Percentiles rank a stretch among this genome's conserved stretches.
These are phyloP conservation scores for Nephotettix cincticeps DNA, from an alignment of 1,140 invertebrate genomes.

Conservation along the genomic window DNA sequence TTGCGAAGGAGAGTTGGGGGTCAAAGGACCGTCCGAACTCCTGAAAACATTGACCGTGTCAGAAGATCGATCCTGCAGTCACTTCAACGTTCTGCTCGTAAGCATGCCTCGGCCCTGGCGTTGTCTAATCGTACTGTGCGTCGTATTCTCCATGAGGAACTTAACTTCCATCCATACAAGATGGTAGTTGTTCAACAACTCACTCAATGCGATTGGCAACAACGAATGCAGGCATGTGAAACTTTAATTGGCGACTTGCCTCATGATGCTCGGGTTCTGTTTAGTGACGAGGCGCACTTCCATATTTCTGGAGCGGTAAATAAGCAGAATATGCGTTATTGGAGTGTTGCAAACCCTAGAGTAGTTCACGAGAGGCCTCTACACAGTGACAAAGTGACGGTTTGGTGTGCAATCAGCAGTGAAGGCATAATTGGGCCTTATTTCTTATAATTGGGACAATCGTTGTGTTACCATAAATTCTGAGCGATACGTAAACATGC, in stretches of 20 bases:
- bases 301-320: too few species aligned
- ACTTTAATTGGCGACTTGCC: neutral
- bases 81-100: neutral
- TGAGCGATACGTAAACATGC: too few species aligned
- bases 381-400: too few species aligned
- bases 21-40: neutral
- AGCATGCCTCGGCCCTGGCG: neutral
- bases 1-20: neutral
- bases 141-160: too few species aligned
- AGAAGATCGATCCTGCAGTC: neutral
- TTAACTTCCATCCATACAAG: too few species aligned
- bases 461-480: slow-evolving; percentile 28
- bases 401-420: too few species aligned
- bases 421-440: too few species aligned
- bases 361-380: slow-evolving; percentile 9
- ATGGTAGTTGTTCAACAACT: too few species aligned
- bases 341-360: neutral
- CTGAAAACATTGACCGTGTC: neutral
- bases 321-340: slow-evolving; percentile 13
- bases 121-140: neutral
- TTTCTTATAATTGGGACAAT: slow-evolving; percentile 31
- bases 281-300: too few species aligned
- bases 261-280: neutral
- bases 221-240: slow-evolving; percentile 23
- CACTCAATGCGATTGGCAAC: too few species aligned